Evolutionary conservation across 2,113 vertebrate species (phyloP), one percentile per base, ranked within the genome.

Genomic region (Pterocles gutturalis): DNA sequence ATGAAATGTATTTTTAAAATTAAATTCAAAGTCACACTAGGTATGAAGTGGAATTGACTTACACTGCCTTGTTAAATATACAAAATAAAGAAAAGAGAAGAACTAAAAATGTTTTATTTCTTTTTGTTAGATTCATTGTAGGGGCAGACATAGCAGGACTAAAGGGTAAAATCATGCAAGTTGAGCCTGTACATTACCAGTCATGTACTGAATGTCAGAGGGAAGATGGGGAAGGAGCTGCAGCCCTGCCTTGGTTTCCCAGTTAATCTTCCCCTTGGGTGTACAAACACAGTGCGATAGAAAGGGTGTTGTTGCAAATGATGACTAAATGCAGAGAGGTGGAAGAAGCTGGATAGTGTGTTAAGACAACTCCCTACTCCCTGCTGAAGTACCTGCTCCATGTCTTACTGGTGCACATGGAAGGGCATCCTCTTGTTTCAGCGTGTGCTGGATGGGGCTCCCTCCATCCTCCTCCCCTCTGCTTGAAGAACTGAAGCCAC

Each of bases 221-320:
- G n/a, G 31, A 73, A 62, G 48, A 34, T 24, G n/a, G 38, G 43
- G 19, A 79, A 79, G 67, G 13, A 86, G 25, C 55, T 54, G 12
- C 66, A 54, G 46, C 45, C 25, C 25, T 77, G 21, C 29, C 17
- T 71, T 4, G 0, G 20, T 82, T 82, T 75, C 24, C 31, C 19
- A 31, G 7, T 72, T 55, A 21, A 31, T 71, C 26, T 86, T 79
- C 5, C 20, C 15, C 31, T 58, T 2, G 2, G 14, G 2, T 71
- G 7, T 60, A 10, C 21, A 16, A 62, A 26, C n/a, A n/a, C 10
- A 38, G 33, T 34, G 46, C 55, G 55, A 3, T 22, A 34, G 46
- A 64, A 79, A 13, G 3, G 5, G 2, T 11, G 3, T 18, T 1
- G 0, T 15, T 16, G 14, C 51, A 67, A 76, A 13, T 55, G 36